phyloP scores from a whole-genome alignment of 1,140 invertebrate genomes.

The Neodiprion lecontei region DNA sequence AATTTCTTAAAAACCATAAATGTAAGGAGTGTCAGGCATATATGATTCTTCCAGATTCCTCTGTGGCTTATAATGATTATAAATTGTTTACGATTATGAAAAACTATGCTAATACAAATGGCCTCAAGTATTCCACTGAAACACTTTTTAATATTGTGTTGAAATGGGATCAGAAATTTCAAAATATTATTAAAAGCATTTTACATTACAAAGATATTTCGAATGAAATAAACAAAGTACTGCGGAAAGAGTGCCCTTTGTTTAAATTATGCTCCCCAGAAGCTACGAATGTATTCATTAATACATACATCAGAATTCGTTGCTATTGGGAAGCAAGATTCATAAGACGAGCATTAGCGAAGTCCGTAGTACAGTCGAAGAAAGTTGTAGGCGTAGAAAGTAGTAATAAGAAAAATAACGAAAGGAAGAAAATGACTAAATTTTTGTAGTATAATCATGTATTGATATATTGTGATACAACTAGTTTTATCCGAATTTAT shows the following conservation, averaged over 20 bases:
- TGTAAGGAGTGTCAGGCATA: not conserved
- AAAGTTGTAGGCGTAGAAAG: too few species aligned
- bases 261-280: not conserved
- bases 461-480: too few species aligned
- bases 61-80: not conserved
- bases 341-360: not conserved
- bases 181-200: not conserved
- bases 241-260: not conserved
- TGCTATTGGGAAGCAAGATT: slow-evolving; percentile 11
- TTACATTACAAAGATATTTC: not conserved
- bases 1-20: not conserved
- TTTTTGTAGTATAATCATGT: too few species aligned
- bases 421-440: too few species aligned
- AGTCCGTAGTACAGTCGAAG: too few species aligned
- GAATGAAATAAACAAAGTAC: not conserved
- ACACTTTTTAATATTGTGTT: not conserved
- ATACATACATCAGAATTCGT: slow-evolving; percentile 10
- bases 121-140: not conserved
- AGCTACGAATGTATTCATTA: not conserved
- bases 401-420: too few species aligned
- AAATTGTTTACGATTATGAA: not conserved
- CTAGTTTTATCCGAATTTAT: not conserved
- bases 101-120: slow-evolving; percentile 8
- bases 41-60: not conserved
- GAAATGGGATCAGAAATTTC: slow-evolving; percentile 7